Base-by-base conservation (phyloP, 2,888 invertebrate species). In the Neocrepidodera transversa region DNA sequence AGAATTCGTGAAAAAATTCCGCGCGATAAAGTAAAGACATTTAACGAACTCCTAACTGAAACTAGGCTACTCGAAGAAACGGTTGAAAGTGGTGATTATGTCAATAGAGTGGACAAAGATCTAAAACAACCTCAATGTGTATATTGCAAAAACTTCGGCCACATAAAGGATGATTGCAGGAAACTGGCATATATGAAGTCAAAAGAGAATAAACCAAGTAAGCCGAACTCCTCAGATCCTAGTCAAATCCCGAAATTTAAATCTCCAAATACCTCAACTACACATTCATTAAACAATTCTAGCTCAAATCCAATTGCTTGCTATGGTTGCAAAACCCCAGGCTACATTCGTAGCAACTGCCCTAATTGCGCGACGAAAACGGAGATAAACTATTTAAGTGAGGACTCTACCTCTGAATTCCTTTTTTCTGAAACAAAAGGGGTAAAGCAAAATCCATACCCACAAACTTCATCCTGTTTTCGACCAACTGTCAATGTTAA, bases 1-100 rank as follows among this genome's bases (percentile, higher is more conserved):
- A 32, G 8, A 26, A 53, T 61, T 28, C 48, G 61, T 3, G 53
- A 61, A 50, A 49, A 54, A 40, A 23, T 62, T 4, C 30, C 53
- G 8, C 49, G 50, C 5, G 54, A 58, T 14, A 35, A 35, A 7
- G 16, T 52, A 1, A 16, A 38, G 11, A 53, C 47, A 10, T 52
- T 58, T 28, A 40, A 17, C 11, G 58, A 53, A 30, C 40, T 53
- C 5, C 5, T 62, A 38, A 28, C 42, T 1, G 20, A 49, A 43
- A 32, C 54, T 1, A 14, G 53, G 16, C 13, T 38, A 30, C 11
- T 54, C 1, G 51, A 58, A 30, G 54, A 50, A 28, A 51, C 48
- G 13, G 38, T 55, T 11, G 55, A 53, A 38, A 45, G 26, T 47
- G 10, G 10, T 16, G 17, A 43, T 10, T 36, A 6, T 5, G 28